Conservation (phyloP, 2,797 vertebrate species). For the Hipposideros larvatus region DNA sequence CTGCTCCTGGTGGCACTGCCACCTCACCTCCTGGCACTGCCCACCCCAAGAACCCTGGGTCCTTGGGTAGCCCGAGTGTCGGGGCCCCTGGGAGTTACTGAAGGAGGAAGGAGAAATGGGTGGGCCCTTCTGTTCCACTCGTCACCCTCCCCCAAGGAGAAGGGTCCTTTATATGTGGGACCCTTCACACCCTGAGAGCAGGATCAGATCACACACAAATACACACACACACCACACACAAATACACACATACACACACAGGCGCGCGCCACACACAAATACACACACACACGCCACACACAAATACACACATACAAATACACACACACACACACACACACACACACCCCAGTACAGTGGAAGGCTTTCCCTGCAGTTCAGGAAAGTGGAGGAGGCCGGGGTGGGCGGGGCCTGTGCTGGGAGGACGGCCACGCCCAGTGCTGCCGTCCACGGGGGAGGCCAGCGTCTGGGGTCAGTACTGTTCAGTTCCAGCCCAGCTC, state of each 20-base stretch:
- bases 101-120: background rate
- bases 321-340: background rate
- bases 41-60: accelerated
- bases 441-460: no score
- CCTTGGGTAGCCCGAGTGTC: background rate
- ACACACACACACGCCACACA: background rate
- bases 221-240: no score
- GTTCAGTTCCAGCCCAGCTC: accelerated
- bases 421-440: background rate
- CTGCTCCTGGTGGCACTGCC: accelerated
- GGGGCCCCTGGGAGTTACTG: background rate
- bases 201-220: background rate
- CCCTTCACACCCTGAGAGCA: background rate
- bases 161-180: accelerated
- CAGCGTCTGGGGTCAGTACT: no score
- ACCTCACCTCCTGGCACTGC: background rate
- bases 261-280: no score
- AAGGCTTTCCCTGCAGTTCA: no score
- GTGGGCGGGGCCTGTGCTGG: background rate
- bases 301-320: no score
- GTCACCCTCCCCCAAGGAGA: background rate
- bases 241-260: background rate
- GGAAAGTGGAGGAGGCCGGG: background rate
- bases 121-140: no score
- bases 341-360: no score